Evolutionary conservation across 2,888 invertebrate species (phyloP), one percentile per base, ranked within the genome.

Genomic region (Andrena marginata): DNA sequence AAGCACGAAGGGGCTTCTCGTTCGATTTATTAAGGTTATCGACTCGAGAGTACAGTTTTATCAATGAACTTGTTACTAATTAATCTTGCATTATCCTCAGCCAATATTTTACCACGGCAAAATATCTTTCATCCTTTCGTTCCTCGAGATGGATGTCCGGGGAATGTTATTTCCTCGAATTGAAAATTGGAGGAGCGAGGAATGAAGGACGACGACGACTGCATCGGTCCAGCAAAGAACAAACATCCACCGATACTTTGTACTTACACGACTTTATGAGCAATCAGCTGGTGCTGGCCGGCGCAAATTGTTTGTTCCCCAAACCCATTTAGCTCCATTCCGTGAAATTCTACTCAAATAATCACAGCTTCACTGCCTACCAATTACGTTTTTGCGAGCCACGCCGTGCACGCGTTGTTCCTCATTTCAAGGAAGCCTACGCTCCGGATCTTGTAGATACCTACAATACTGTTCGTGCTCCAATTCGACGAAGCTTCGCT

Each of bases 241-340:
- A 90, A 91, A 91, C 89, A 90, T 88, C 88, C 85, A 87, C 86
- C 89, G 89, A 91, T 86, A 86, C 89, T 87, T 91, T 87, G 90
- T 89, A 89, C 88, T 89, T 86, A 81, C 86, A 82, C 84, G 89
- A 84, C 82, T 86, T 90, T 89, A 89, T 85, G 89, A 89, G 87
- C 87, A 86, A 89, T 89, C 86, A 86, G 86, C 84, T 64, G 82
- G 79, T 64, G 86, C 77, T 85, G 85, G 68, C 76, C 85, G 77
- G 87, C 82, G 87, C 85, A 91, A 93, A 93, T 93, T 93, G 92
- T 93, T 93, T 93, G 92, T 93, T 93, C 93, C 93, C 92, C 93
- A 93, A 93, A 93, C 89, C 92, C 93, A 93, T 93, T 93, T 92
- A 90, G 91, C 90, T 91, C 90, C 91, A 92, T 93, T 93, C 93